Base-by-base conservation (phyloP, 35 echinoderm and acorn worm species). In the Holothuria glaberrima region DNA sequence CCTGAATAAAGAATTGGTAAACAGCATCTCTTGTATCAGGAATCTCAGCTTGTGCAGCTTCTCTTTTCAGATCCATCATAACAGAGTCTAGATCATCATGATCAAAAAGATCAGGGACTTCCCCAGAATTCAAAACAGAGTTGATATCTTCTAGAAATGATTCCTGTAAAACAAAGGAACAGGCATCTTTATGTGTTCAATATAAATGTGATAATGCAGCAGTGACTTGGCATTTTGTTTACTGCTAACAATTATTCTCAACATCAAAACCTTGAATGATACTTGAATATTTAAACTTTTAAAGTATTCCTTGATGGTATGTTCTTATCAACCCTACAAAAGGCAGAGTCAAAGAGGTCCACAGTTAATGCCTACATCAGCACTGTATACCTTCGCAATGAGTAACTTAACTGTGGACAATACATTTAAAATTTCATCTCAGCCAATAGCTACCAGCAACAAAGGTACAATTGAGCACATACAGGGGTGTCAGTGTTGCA, bases 41-140 rank as follows among this genome's bases (percentile, higher is more conserved):
- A 62, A 99, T 75, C 50, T 99, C 97, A n/a, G 97, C 93, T 68
- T 95, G 93, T 1, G 90, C 86, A 29, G 97, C 97, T 12, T 89
- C 90, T 62, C 93, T 93, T 58, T 99, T 95, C 14, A 99, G 83
- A 22, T 99, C 97, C 97, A 99, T 99, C 24, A 88, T 91, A 62
- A 99, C 93, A 41, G 91, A 80, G 59, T 99, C 97, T 77, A 99
- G 66, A 48, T 99, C 97, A 91, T 99, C 97, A 62, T 86, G 86
- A 71, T 99, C 97, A 91, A 99, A 99, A 12, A 99, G 72, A 86
- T 99, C 97, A 25, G 97, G 97, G 9, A 99, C 97, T 62, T 99
- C 97, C 30, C 97, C 97, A 54, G 97, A 99, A 73, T 99, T 95
- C 88, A 99, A 35, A 58, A 99, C 93, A 86, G 89, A 91, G 86